Base-by-base conservation (phyloP, 1,140 invertebrate genomes). In the Triops longicaudatus region DNA sequence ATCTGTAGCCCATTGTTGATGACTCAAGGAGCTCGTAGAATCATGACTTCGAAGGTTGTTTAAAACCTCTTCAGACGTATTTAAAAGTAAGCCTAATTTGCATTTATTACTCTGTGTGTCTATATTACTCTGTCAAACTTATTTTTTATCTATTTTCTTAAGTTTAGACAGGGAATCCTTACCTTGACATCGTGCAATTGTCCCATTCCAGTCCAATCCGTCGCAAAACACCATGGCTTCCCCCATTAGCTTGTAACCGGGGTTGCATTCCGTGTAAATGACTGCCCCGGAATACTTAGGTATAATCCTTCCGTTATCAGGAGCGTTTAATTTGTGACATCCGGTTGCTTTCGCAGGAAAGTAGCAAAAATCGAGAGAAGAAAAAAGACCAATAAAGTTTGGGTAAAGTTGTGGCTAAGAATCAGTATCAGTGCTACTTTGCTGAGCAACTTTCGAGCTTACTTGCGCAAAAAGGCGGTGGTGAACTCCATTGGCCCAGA, bases 391-490 rank as follows among this genome's bases (percentile, higher is more conserved):
- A 73, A 50, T 10, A 50, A 5, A 42, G 17, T 12, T 1, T 17
- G 14, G 42, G 9, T 75, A 43, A 17, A n/a, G n/a, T 27, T 42
- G n/a, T 17, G 26, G 43, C n/a, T n/a, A n/a, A n/a, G n/a, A n/a
- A n/a, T n/a, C n/a, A n/a, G n/a, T n/a, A n/a, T n/a, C n/a, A 37
- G 27, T 3, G n/a, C 26, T n/a, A 26, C 4, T 76, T 14, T 14
- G 26, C 41, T 72, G 42, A 78, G 26, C 73, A 73, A 5, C 22
- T 73, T 72, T 44, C 37, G 81, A 87, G 0, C 89, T 89, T 83
- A 91, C 90, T 86, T 79, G 90, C 87, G 83, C 90, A 91, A 63
- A 89, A 84, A 1, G 90, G 90, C 7, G 82, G 79, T 4, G 85
- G 86, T 7, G 85, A 85, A 75, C 89, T 88, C 90, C 90, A 91